Percentiles rank a stretch among this genome's conserved stretches.
Evolutionary conservation across 2,113 vertebrate species (phyloP).

Genomic region (Nycticebus coucang): DNA sequence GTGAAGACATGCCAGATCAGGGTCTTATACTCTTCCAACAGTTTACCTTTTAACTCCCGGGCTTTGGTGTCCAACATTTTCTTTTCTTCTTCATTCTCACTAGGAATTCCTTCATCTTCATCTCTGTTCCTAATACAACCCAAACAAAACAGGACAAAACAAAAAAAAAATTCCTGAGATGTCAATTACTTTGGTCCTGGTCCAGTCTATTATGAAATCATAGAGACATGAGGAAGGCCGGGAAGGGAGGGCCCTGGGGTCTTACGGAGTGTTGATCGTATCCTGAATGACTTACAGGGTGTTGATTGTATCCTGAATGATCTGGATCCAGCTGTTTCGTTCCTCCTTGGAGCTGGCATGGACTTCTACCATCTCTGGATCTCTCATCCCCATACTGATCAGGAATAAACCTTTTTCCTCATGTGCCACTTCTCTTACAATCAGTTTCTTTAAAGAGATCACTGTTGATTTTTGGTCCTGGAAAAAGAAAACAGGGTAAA

Average conservation of each 20-base stretch:
- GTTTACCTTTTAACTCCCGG: conserved; percentile 94
- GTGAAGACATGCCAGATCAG: accelerated
- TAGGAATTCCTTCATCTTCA: conserved; percentile 97
- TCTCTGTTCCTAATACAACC: conserved; percentile 91
- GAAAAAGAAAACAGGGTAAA: background rate
- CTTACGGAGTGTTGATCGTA: conserved; percentile 93
- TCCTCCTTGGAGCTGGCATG: conserved; percentile 95
- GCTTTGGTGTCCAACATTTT: conserved; percentile 91
- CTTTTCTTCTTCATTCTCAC: conserved; percentile 96
- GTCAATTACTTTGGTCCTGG: background rate
- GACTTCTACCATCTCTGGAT: conserved; percentile 97
- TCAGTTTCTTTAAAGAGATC: conserved; percentile 97
- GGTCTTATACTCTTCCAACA: background rate
- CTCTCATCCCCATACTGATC: conserved; percentile 92
- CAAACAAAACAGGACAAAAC: background rate
- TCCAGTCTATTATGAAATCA: background rate
- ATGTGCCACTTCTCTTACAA: conserved; percentile 98
- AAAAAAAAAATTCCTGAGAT: background rate
- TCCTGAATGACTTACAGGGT: conserved; percentile 95
- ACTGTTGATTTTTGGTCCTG: conserved; percentile 98
- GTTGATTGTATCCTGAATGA: conserved; percentile 93
- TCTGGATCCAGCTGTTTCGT: conserved; percentile 95
- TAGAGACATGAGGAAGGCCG: accelerated
- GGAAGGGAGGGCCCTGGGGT: accelerated
- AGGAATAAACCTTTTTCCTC: conserved; percentile 97